Percentiles rank a stretch among this genome's conserved stretches.
phyloP scores from a whole-genome alignment of 2,797 vertebrate genomes.

The Knipowitschia caucasica region DNA sequence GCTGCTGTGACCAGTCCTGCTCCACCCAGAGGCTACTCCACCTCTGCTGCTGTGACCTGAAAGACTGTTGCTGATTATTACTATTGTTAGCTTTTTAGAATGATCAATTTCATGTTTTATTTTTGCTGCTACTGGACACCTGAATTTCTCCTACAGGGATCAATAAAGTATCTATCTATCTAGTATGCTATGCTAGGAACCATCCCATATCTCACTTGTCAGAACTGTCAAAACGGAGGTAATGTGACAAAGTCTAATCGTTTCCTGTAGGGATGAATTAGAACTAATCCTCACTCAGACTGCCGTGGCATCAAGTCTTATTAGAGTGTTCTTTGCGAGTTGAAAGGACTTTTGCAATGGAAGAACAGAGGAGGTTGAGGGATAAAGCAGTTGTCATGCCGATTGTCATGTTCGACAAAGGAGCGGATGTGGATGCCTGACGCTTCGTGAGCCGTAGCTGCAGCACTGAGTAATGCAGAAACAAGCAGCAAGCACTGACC shows the following conservation, averaged over 20 bases:
- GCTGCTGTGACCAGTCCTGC: too few relatives aligned
- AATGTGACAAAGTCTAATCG: constrained; percentile 11
- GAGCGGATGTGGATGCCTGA: not conserved
- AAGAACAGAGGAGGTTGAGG: not conserved
- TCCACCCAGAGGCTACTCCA: too few relatives aligned
- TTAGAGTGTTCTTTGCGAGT: not conserved
- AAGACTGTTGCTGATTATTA: too few relatives aligned
- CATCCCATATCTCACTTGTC: constrained; percentile 17
- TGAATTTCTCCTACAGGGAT: too few relatives aligned
- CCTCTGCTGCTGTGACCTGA: too few relatives aligned
- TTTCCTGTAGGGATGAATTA: not conserved
- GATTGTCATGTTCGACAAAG: constrained; percentile 7
- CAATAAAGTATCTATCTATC: too few relatives aligned
- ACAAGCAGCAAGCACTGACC: not conserved
- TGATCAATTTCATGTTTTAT: too few relatives aligned
- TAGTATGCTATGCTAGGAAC: not conserved
- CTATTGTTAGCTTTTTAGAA: too few relatives aligned
- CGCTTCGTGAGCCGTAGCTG: not conserved
- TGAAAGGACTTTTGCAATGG: not conserved
- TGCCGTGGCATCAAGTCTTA: not conserved
- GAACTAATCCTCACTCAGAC: too few relatives aligned
- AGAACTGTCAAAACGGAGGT: constrained; percentile 20
- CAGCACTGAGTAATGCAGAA: not conserved
- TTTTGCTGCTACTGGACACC: too few relatives aligned
- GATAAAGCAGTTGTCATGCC: constrained; percentile 6